phyloP scores from a whole-genome alignment of 2,113 vertebrate genomes.

The Prionailurus bengalensis region DNA sequence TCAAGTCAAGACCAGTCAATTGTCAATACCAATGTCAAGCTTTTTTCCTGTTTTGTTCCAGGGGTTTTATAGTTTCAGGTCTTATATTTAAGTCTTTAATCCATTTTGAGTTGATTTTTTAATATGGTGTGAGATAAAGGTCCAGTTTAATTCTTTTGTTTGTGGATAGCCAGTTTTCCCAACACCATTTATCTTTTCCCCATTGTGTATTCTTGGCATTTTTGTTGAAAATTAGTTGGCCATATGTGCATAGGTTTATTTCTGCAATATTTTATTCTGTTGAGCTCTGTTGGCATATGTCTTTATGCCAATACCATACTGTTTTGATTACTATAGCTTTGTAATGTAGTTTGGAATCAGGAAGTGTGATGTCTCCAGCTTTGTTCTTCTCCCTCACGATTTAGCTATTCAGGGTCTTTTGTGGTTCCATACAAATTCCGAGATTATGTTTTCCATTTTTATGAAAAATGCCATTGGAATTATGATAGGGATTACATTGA shows the following conservation, averaged over 20 bases:
- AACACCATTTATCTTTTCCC: background rate
- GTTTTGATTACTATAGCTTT: background rate
- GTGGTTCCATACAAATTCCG: background rate
- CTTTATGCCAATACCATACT: background rate
- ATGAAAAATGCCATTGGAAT: background rate
- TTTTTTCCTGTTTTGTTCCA: background rate
- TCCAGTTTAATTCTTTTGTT: background rate
- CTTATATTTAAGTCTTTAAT: background rate
- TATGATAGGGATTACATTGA: background rate
- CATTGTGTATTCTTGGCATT: background rate
- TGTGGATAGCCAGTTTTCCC: background rate
- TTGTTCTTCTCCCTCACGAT: background rate
- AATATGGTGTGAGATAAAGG: background rate
- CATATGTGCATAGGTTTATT: background rate
- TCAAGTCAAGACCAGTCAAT: no score
- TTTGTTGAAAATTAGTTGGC: conserved; percentile 30
- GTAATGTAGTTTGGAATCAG: background rate
- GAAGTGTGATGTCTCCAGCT: background rate
- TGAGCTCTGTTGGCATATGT: background rate
- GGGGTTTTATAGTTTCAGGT: background rate
- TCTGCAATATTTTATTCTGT: background rate
- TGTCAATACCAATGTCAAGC: background rate
- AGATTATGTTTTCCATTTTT: background rate
- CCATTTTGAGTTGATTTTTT: background rate
- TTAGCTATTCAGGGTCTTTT: background rate